Base-by-base conservation (phyloP, 2,888 invertebrate genomes). In the Himalopsyche anomala region DNA sequence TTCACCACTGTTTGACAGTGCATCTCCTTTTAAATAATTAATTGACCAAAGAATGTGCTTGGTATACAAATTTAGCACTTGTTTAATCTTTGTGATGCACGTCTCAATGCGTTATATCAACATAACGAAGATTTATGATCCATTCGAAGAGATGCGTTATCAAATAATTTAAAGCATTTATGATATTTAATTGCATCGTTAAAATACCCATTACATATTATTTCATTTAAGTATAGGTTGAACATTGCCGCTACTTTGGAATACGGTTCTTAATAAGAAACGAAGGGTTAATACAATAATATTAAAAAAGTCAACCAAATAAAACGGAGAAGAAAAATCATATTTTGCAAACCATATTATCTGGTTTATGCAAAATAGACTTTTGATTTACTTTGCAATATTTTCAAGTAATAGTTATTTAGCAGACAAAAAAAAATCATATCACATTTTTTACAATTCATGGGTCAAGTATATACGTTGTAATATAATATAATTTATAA, bases 101-200 rank as follows among this genome's bases (percentile, higher is more conserved):
- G 19, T 62, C 62, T 62, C 62, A 62, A 62, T 62, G 62, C 62
- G 28, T 62, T 62, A 19, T 62, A 62, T 19, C 62, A 62, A 62
- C 62, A 28, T 62, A 62, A 62, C 19, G 62, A 62, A 62, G 62
- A 62, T 62, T 62, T 62, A 62, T 62, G n/a, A 6, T 28, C 62
- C 19, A 62, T 62, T 62, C 62, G 6, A 51, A 62, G 62, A 62
- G 62, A 62, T 62, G 62, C 19, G 62, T 62, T 62, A 62, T 62
- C 62, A 62, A 19, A 62, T 62, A 62, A 62, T 62, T 62, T 62
- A 62, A 19, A 62, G 19, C 19, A 19, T 62, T 62, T 62, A 62
- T 11, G 62, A 62, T n/a, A 9, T 11, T 19, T 19, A 62, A 62
- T 19, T 62, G 28, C 62, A 62, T 62, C 28, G 62, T 62, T 62